Evolutionary conservation across 2,113 vertebrate species (phyloP), one percentile per base, ranked within the genome.

Genomic region (Percopsis transmontana): DNA sequence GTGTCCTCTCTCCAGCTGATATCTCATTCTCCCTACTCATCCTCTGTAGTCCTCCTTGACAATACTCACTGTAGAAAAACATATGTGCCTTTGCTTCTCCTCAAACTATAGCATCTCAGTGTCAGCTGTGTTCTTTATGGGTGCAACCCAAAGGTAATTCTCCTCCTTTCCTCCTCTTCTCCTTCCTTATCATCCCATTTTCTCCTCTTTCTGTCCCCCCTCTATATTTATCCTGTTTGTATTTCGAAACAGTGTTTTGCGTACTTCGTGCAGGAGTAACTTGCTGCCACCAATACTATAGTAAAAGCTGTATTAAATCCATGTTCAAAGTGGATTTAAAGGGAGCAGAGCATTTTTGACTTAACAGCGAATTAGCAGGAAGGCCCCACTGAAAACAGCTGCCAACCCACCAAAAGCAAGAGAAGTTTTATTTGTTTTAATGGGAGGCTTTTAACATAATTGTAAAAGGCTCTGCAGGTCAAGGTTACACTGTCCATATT

Each of bases 401-500:
- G 15, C 15, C 45, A 48, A 16, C 14, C n/a, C 1, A 7, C 15
- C 45, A 16, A 18, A n/a, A n/a, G n/a, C 3, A 15, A 16, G 6
- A 7, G 8, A 15, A 1, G 6, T 6, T 48, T 14, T 24, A 12
- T 53, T 74, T 4, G 73, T 40, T 54, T 58, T 3, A 27, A 42
- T 27, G 18, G 33, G 21, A 23, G 24, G 45, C 27, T 44, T 44
- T 44, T 44, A 44, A 15, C 4, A 19, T 47, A 23, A 27, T 33
- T 33, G 27, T 33, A 7, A 1, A 33, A 33, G 27, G 27, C 27
- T 33, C 27, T 33, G 27, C 2, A 7, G 62, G 58, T 74, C 72
- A 80, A 77, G 81, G 81, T 74, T 64, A 85, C 81, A 57, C 45
- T 20, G 55, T 19, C 65, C 23, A 58, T 66, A 68, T 66, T 66